Conservation (phyloP, 1,140 invertebrate genomes). For the Pogonomyrmex californicus region DNA sequence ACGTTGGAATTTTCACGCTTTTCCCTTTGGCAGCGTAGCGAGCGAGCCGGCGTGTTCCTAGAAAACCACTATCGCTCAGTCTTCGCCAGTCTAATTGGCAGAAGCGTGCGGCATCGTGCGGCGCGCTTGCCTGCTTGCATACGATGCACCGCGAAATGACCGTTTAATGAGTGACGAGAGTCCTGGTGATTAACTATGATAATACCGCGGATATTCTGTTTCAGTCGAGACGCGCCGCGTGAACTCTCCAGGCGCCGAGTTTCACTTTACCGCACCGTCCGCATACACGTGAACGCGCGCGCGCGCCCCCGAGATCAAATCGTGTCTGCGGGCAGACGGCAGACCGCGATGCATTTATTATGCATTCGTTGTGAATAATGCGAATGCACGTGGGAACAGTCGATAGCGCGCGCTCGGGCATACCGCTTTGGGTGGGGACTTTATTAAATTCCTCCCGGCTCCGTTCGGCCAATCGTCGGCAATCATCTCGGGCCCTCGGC, state of each 20-base stretch:
- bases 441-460: constrained; percentile 72
- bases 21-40: constrained; percentile 14
- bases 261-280: background rate
- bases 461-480: constrained; percentile 67
- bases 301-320: constrained; percentile 59
- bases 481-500: constrained; percentile 66
- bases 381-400: constrained; percentile 71
- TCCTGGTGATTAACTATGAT: constrained; percentile 70
- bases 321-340: constrained; percentile 17
- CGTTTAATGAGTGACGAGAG: constrained; percentile 59
- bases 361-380: constrained; percentile 60
- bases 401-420: constrained; percentile 57
- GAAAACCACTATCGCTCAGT: constrained; percentile 46
- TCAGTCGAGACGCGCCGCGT: constrained; percentile 43
- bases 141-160: constrained; percentile 50
- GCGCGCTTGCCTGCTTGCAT: constrained; percentile 10
- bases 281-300: background rate
- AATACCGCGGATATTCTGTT: constrained; percentile 58
- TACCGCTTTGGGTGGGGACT: constrained; percentile 10
- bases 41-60: constrained; percentile 10
- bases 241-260: constrained; percentile 21
- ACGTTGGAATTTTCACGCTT: constrained; percentile 19
- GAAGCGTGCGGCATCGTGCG: background rate
- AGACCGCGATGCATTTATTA: constrained; percentile 67
- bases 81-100: constrained; percentile 47